phyloP scores from a whole-genome alignment of 2,797 vertebrate species.

The Salmo trutta region DNA sequence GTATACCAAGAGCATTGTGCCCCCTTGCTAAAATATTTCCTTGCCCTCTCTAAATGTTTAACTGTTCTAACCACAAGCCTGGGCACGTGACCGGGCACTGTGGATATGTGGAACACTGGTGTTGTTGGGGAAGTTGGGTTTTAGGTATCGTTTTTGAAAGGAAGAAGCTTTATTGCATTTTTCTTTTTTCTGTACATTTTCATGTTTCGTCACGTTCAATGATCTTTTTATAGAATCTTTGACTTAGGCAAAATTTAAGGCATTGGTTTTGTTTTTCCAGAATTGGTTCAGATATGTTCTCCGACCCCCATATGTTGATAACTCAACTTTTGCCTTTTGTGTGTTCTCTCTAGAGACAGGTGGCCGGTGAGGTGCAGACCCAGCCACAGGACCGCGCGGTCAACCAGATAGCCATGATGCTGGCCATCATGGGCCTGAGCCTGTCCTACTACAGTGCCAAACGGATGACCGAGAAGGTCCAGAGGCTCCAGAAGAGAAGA shows the following conservation, averaged over 20 bases:
- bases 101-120: constrained; percentile 6
- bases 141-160: neutral
- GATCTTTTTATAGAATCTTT: neutral
- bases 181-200: neutral
- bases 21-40: constrained; percentile 12
- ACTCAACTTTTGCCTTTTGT: neutral
- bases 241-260: neutral
- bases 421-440: constrained; percentile 89
- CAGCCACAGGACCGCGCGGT: constrained; percentile 80
- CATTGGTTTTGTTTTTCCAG: neutral
- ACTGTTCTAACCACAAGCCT: neutral
- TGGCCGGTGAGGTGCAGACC: constrained; percentile 81
- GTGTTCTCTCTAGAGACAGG: constrained; percentile 81
- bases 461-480: constrained; percentile 82
- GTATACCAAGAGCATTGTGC: constrained; percentile 26
- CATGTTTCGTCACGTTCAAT: neutral
- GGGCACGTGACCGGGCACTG: constrained; percentile 3
- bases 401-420: constrained; percentile 87
- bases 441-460: constrained; percentile 90
- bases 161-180: neutral
- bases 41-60: constrained; percentile 40
- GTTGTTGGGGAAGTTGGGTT: neutral
- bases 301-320: neutral
- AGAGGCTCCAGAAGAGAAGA: constrained; percentile 16
- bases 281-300: neutral